Base-by-base conservation (phyloP, 2,888 invertebrate genomes). In the Drosophila fulvimacula region DNA sequence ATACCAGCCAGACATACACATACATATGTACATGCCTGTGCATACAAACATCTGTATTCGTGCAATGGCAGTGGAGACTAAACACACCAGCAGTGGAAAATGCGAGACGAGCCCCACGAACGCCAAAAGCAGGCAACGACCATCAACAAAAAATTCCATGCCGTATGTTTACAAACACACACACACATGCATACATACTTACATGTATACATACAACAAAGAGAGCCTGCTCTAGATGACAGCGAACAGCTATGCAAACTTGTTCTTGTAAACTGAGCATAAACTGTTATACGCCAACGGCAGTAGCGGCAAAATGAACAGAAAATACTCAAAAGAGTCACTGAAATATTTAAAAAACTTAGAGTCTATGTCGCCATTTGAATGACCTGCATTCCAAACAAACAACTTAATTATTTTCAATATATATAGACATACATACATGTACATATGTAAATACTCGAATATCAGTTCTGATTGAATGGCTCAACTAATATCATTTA, bases 51-150 rank as follows among this genome's bases (percentile, higher is more conserved):
- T 36, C 24, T 32, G 7, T 46, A 59, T 34, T 30, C 30, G 19
- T 58, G 46, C 42, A 60, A 38, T 27, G 46, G 39, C 27, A 17
- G 21, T 46, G 36, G 52, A 56, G 71, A 36, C 57, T 38, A 70
- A n/a, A n/a, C n/a, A 62, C 55, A 65, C 36, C 38, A 46, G 19
- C 41, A 69, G 36, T 30, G 36, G 10, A 68, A 63, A 64, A 52
- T 65, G 69, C 62, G 63, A 73, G 82, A 81, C 88, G 88, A 86
- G 88, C 82, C 88, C 82, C 83, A 81, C 72, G 73, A 72, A 79
- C 76, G 44, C 58, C 53, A 53, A 57, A 61, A 59, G 32, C 44
- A 53, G 66, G 46, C 72, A 61, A 32, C 27, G 38, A 27, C 41
- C 63, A 56, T 39, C 30, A 36, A 51, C 27, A 41, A 42, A 53